Base-by-base conservation (phyloP, 2,797 vertebrate genomes). In the Karalla daura region DNA sequence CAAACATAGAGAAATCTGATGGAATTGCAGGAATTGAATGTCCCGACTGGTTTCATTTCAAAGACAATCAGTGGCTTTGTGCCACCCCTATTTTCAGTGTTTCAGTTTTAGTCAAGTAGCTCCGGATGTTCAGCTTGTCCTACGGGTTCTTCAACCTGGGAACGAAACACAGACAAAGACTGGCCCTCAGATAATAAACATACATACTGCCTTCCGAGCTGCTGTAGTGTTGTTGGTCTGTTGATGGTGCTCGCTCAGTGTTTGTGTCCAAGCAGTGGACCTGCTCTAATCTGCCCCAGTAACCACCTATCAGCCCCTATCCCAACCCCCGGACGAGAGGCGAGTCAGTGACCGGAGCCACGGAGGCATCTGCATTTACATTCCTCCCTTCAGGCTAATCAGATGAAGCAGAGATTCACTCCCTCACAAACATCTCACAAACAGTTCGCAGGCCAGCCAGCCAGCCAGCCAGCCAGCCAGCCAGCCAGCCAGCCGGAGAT, bases 181-280 rank as follows among this genome's bases (percentile, higher is more conserved):
- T 49, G 7, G 18, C 25, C 54, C 39, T 39, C 23, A 40, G 32
- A 27, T 59, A 51, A 28, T 60, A 63, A 67, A 63, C 32, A 39
- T 62, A 54, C 73, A 67, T 45, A 45, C 39, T 63, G 23, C 58
- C 37, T 58, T 45, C 70, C 64, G 52, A 78, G 52, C 67, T 45
- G 54, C 41, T 75, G 74, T 68, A 63, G 66, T 58, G 32, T 59
- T 73, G 73, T 59, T 73, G 73, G 71, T 80, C 24, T 5, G 9
- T 47, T 68, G 75, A 52, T 52, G 45, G 49, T 61, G 60, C 39
- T 44, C 2, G 20, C 44, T 64, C 43, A 53, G 36, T 63, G 49
- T 56, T 72, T 60, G 33, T 66, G 54, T 70, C 43, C 30, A 56
- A 39, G 64, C 62, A 64, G 58, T 54, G 62, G 67, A 74, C 53